These are phyloP conservation scores for Pissodes strobi DNA, from an alignment of 1,140 invertebrate genomes.

Conservation along the genomic window DNA sequence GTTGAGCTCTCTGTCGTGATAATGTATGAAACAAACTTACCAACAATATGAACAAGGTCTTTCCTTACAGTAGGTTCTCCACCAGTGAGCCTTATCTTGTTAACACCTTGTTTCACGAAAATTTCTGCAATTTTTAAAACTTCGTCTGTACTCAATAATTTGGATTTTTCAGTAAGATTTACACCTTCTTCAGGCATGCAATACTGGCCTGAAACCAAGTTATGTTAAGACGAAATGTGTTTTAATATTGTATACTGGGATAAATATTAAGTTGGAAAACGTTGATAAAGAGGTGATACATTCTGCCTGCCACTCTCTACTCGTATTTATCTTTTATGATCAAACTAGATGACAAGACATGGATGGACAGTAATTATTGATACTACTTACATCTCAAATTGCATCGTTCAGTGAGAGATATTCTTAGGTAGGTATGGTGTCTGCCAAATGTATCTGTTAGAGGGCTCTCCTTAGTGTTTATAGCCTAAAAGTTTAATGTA, in stretches of 20 bases:
- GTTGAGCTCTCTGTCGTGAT: background rate
- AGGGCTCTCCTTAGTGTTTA: conserved; percentile 51
- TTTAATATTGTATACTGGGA: too few relatives aligned
- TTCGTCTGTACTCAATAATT: conserved; percentile 84
- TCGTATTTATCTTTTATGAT: background rate
- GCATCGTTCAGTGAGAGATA: conserved; percentile 94
- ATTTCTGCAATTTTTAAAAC: conserved; percentile 77
- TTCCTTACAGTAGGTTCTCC: conserved; percentile 93
- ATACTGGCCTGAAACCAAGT: conserved; percentile 47
- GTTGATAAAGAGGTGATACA: too few relatives aligned
- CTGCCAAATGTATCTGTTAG: conserved; percentile 85
- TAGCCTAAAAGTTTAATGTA: conserved; percentile 30
- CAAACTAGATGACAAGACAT: background rate
- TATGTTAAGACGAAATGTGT: too few relatives aligned
- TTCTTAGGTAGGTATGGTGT: conserved; percentile 89
- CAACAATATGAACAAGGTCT: conserved; percentile 83
- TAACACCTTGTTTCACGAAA: conserved; percentile 88
- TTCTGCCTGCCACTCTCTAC: too few relatives aligned
- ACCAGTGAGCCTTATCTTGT: conserved; percentile 93
- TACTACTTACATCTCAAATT: conserved; percentile 88
- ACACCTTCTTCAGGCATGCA: conserved; percentile 79
- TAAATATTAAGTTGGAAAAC: too few relatives aligned
- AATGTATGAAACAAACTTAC: conserved; percentile 57
- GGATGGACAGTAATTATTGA: background rate
- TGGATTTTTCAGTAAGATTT: conserved; percentile 71